Evolutionary conservation across 2,797 vertebrate genomes (phyloP).

Genomic region (Alectoris magna): DNA sequence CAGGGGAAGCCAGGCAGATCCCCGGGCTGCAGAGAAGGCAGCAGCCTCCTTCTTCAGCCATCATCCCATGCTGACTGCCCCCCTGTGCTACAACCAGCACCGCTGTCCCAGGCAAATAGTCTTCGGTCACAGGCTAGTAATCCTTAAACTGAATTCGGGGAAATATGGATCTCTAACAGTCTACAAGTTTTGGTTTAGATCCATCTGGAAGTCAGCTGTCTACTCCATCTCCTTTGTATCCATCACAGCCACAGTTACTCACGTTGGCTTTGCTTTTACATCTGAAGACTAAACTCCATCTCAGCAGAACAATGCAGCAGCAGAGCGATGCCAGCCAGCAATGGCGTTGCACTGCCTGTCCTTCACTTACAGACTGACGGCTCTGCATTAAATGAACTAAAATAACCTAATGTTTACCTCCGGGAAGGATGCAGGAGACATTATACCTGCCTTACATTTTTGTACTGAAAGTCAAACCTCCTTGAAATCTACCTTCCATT

Average conservation of each 20-base stretch:
- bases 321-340: neutral
- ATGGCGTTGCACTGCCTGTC: neutral
- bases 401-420: neutral
- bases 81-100: neutral
- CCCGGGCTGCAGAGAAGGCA: neutral
- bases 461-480: neutral
- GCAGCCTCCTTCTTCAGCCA: neutral
- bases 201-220: neutral
- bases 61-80: neutral
- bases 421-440: neutral
- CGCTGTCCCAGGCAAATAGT: neutral
- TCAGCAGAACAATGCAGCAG: rapidly evolving
- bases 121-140: neutral
- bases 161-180: neutral
- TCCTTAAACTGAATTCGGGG: neutral
- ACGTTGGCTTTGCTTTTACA: neutral
- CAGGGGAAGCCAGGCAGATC: neutral
- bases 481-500: neutral
- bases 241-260: neutral
- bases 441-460: neutral
- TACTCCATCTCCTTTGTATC: neutral
- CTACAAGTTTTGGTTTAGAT: neutral
- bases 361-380: neutral
- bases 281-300: neutral
- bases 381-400: neutral